Evolutionary conservation across 2,113 vertebrate genomes (phyloP), one percentile per base, ranked within the genome.

Genomic region (Bettongia penicillata): DNA sequence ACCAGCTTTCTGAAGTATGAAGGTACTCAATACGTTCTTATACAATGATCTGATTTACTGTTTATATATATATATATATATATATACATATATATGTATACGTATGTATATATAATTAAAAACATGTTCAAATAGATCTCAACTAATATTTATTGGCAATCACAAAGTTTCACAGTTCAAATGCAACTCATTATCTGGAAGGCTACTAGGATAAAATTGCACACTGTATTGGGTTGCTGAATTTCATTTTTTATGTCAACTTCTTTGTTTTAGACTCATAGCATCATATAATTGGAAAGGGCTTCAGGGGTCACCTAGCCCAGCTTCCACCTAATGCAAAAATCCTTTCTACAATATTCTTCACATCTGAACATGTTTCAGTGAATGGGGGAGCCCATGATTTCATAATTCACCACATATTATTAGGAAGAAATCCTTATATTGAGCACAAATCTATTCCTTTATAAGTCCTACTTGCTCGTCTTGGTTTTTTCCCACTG

Each of bases 241-340:
- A 91, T 94, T 97, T 96, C 52, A 93, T 92, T 95, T 93, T 94
- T 96, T 89, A 61, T n/a, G 6, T 53, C 47, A 51, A 94, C 92
- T 0, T 84, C 68, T 84, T 6, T 19, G 68, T 84, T 84, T 43
- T 84, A 43, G 37, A 84, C 7, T 43, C 37, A 84, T 84, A 84
- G 68, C 7, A 84, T 23, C 68, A 84, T 23, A 84, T 23, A 84
- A 22, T 43, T 84, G 37, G 68, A 84, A 84, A 19, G 68, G 68
- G n/a, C 68, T 22, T 23, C 43, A 84, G 19, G 68, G 68, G 6
- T 84, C 68, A 23, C n/a, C n/a, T 84, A 43, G n/a, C 43, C 68
- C 11, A 23, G 19, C 43, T 84, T 84, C 7, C 68, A 84, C n/a
- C n/a, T 7, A 84, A 43, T 22, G 19, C 6, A 84, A 84, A 6